Conservation (phyloP, 2,888 invertebrate species). For the Stegophylla sp. region DNA sequence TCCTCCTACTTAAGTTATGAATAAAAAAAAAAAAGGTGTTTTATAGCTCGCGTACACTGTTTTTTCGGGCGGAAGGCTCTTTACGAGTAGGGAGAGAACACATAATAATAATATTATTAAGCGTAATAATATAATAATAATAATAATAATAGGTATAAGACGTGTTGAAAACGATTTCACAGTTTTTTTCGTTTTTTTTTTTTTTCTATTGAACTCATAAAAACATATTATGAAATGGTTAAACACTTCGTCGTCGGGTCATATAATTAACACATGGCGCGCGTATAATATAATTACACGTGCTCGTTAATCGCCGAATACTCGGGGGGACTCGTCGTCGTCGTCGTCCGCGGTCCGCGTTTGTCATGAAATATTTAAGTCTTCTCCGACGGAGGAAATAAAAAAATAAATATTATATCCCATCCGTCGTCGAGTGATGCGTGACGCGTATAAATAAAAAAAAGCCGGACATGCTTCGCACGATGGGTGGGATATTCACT, state of each 20-base stretch:
- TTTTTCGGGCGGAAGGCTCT: conserved; percentile 42
- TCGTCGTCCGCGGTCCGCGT: too few relatives aligned
- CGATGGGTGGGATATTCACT: too few relatives aligned
- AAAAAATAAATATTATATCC: too few relatives aligned
- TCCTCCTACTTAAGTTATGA: conserved; percentile 40
- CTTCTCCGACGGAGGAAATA: too few relatives aligned
- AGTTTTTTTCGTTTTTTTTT: conserved; percentile 37
- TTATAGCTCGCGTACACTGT: conserved; percentile 32
- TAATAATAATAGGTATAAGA: conserved; percentile 15
- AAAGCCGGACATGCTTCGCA: too few relatives aligned
- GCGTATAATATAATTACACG: conserved; percentile 42
- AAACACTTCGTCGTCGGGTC: conserved; percentile 30
- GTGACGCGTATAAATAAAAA: too few relatives aligned
- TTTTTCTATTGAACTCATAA: conserved; percentile 54
- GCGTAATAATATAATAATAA: too few relatives aligned
- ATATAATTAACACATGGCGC: conserved; percentile 52
- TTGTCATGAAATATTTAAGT: not conserved
- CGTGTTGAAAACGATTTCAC: conserved; percentile 52
- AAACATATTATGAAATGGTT: conserved; percentile 53
- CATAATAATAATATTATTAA: conserved; percentile 8
- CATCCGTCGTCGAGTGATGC: too few relatives aligned
- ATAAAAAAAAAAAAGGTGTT: conserved; percentile 51
- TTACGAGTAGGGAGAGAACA: conserved; percentile 51
- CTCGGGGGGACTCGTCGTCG: not conserved
- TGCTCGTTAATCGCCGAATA: conserved; percentile 17